Evolutionary conservation across 2,888 invertebrate species (phyloP).

Genomic region (Sepioteuthis lessoniana): DNA sequence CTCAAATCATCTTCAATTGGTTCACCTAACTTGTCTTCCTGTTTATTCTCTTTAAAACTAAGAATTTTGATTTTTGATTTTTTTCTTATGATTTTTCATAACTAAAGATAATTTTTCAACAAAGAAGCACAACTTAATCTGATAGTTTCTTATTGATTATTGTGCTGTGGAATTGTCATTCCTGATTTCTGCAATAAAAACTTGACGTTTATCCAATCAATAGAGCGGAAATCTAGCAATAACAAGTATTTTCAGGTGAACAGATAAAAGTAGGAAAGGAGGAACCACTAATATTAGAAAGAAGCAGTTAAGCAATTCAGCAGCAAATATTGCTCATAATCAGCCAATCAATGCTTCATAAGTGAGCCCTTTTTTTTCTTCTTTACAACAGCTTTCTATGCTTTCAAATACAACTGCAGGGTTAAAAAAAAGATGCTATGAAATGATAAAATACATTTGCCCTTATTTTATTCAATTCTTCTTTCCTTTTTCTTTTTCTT

Average conservation of each 20-base stretch:
- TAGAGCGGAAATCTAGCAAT: background rate
- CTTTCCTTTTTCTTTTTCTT: background rate
- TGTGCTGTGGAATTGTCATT: slow-evolving; percentile 33
- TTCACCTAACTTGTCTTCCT: background rate
- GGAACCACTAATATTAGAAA: background rate
- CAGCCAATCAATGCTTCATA: background rate
- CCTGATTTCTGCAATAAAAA: background rate
- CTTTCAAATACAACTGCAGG: slow-evolving; percentile 21
- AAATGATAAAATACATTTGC: background rate
- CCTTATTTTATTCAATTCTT: background rate
- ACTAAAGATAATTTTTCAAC: background rate
- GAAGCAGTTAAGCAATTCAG: background rate
- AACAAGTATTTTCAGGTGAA: slow-evolving; percentile 23
- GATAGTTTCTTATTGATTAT: slow-evolving; percentile 6
- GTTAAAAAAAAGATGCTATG: background rate
- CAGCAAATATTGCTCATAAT: background rate
- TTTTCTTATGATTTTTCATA: background rate
- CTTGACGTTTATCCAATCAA: background rate
- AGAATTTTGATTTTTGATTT: background rate
- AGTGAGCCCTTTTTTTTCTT: background rate
- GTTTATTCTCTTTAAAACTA: background rate
- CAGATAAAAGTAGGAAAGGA: background rate
- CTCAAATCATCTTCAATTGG: background rate
- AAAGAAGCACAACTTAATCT: background rate
- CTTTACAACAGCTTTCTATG: background rate